phyloP scores from a whole-genome alignment of 2,888 invertebrate species.

The Lepas anatifera region DNA sequence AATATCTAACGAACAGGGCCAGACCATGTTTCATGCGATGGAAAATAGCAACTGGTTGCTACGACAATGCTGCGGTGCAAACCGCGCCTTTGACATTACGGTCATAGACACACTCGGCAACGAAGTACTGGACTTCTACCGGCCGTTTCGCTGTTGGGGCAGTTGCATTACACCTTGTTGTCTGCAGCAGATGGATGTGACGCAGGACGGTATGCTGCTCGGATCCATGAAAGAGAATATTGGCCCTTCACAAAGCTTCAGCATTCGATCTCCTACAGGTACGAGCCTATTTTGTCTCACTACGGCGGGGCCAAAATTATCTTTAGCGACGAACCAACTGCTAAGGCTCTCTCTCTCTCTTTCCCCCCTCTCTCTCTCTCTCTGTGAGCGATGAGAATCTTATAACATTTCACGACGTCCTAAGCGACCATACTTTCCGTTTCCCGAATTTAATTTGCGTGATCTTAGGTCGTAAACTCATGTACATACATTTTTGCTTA shows the following conservation, averaged over 20 bases:
- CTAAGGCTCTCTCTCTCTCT: too few species aligned
- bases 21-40: conserved; percentile 16
- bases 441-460: too few species aligned
- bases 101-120: conserved; percentile 14
- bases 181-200: conserved; percentile 10
- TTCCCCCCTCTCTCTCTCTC: too few species aligned
- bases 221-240: not conserved
- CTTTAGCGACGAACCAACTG: too few species aligned
- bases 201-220: not conserved
- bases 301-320: too few species aligned
- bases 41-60: conserved; percentile 14
- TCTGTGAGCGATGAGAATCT: too few species aligned
- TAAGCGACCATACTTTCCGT: too few species aligned
- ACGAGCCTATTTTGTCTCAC: too few species aligned
- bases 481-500: too few species aligned
- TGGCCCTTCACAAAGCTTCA: not conserved
- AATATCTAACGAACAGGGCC: conserved; percentile 14
- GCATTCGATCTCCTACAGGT: not conserved
- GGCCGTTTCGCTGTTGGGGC: conserved; percentile 7
- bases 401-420: too few species aligned
- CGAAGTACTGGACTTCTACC: conserved; percentile 9
- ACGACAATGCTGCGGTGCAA: conserved; percentile 16
- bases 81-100: conserved; percentile 17
- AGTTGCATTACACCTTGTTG: conserved; percentile 1
- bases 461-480: too few species aligned